Percentiles rank a stretch among this genome's conserved stretches.
Conservation (phyloP, 2,888 invertebrate genomes). For the Pseudolycoriella hygida region DNA sequence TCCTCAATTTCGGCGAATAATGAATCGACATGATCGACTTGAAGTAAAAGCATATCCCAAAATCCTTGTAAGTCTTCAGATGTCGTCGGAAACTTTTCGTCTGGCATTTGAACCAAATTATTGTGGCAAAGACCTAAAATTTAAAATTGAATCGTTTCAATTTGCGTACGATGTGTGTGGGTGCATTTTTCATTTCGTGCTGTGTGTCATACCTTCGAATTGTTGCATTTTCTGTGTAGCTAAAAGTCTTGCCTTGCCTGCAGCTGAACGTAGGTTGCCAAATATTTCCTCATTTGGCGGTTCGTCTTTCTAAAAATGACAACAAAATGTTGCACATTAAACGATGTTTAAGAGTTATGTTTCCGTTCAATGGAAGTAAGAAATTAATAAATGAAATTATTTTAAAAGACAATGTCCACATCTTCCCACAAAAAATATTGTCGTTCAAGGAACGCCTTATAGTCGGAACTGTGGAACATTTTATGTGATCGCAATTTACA, state of each 20-base stretch:
- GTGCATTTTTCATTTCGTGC: not conserved
- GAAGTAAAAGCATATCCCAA: slow-evolving; percentile 94
- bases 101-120: slow-evolving; percentile 45
- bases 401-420: too few species aligned
- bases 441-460: too few species aligned
- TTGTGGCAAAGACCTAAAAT: slow-evolving; percentile 45
- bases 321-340: slow-evolving; percentile 8
- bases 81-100: slow-evolving; percentile 77
- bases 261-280: slow-evolving; percentile 69
- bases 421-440: too few species aligned
- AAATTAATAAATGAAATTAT: too few species aligned
- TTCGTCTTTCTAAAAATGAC: slow-evolving; percentile 10
- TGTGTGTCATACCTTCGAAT: slow-evolving; percentile 51
- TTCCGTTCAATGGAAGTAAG: too few species aligned
- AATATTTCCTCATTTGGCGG: slow-evolving; percentile 54
- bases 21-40: slow-evolving; percentile 70
- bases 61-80: slow-evolving; percentile 84
- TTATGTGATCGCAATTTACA: too few species aligned
- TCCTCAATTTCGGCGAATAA: slow-evolving; percentile 52
- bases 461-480: too few species aligned
- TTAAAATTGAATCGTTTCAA: not conserved
- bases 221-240: slow-evolving; percentile 90
- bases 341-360: slow-evolving; percentile 7
- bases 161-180: not conserved
- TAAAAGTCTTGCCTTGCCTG: slow-evolving; percentile 80